Evolutionary conservation across 2,888 invertebrate genomes (phyloP).

Genomic region (Oxystoma pomonae): DNA sequence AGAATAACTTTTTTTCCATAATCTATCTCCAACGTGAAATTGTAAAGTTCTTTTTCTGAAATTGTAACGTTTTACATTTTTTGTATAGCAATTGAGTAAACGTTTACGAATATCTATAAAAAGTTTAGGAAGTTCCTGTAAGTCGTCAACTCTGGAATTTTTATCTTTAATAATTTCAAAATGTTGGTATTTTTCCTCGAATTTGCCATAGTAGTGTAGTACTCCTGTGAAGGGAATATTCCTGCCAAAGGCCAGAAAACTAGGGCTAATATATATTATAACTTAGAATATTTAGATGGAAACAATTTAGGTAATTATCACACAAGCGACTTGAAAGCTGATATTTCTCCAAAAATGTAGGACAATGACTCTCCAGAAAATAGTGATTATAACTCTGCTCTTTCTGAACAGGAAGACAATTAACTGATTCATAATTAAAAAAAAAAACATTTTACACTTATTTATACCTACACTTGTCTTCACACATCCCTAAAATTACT

Average conservation of each 20-base stretch:
- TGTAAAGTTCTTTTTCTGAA: conserved; percentile 22
- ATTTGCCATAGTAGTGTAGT: conserved; percentile 22
- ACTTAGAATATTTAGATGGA: conserved; percentile 17
- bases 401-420: background rate
- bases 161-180: conserved; percentile 5
- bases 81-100: conserved; percentile 14
- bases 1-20: conserved; percentile 24
- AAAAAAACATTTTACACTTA: too few species aligned
- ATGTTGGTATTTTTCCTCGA: conserved; percentile 18
- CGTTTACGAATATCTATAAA: conserved; percentile 17
- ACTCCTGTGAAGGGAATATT: conserved; percentile 20
- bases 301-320: conserved; percentile 26
- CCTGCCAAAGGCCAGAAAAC: conserved; percentile 22
- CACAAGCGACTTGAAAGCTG: conserved; percentile 4
- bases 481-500: too few species aligned
- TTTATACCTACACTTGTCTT: too few species aligned
- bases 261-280: conserved; percentile 23
- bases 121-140: conserved; percentile 18
- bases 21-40: conserved; percentile 24
- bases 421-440: too few species aligned
- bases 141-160: conserved; percentile 14
- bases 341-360: background rate
- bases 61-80: conserved; percentile 23
- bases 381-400: background rate
- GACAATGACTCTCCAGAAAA: background rate